phyloP scores from a whole-genome alignment of 1,140 invertebrate species.

The Diprion similis region DNA sequence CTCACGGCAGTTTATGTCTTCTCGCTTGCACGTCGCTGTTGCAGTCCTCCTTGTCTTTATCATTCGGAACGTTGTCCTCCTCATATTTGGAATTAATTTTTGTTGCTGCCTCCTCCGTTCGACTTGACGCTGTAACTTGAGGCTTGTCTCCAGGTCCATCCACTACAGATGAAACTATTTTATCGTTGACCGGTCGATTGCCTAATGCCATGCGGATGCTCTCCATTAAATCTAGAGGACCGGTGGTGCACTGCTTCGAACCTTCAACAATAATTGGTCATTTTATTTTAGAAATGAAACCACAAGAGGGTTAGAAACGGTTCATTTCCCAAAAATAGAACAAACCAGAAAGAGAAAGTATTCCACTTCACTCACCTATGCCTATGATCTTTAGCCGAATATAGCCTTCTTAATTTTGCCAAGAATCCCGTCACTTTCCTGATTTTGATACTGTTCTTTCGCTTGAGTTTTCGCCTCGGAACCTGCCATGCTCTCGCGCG shows the following conservation, averaged over 20 bases:
- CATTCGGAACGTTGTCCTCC: conserved; percentile 11
- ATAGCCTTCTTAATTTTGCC: conserved; percentile 71
- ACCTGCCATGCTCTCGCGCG: conserved; percentile 52
- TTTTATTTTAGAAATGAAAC: conserved; percentile 10
- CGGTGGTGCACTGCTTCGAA: conserved; percentile 67
- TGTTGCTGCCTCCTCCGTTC: neutral
- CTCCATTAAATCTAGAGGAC: conserved; percentile 66
- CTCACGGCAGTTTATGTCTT: conserved; percentile 26
- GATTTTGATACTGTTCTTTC: conserved; percentile 46
- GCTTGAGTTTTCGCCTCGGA: conserved; percentile 62
- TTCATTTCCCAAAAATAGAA: too few species aligned
- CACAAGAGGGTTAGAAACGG: conserved; percentile 14
- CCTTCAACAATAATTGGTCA: conserved; percentile 56
- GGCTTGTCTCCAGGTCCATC: conserved; percentile 36
- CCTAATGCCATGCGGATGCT: conserved; percentile 67
- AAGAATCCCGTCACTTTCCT: conserved; percentile 60
- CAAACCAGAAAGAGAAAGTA: conserved; percentile 12
- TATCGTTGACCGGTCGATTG: conserved; percentile 45
- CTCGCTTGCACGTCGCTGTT: conserved; percentile 22
- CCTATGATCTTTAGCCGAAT: conserved; percentile 63
- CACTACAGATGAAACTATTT: neutral
- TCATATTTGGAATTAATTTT: neutral
- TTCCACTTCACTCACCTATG: conserved; percentile 35
- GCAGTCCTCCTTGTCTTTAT: conserved; percentile 6
- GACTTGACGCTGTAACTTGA: conserved; percentile 1